These are phyloP conservation scores for Pogonognathellus flavescens DNA, from an alignment of 1,140 invertebrate species.

Conservation along the genomic window DNA sequence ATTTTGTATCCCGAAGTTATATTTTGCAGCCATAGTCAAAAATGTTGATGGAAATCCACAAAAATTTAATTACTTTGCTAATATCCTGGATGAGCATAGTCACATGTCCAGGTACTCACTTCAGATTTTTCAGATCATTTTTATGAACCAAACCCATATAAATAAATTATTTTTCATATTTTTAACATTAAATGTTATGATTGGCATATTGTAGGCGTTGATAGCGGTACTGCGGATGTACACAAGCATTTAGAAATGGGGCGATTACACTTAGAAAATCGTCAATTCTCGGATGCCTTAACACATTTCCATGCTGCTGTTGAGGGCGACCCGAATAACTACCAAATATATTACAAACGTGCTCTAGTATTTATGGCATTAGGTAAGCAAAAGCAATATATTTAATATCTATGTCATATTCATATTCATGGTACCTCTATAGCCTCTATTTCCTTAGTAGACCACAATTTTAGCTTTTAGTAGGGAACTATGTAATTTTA, in stretches of 20 bases:
- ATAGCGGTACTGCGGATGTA: conserved; percentile 77
- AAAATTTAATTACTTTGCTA: conserved; percentile 59
- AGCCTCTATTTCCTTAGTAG: background rate
- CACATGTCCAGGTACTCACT: conserved; percentile 62
- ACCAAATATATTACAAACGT: conserved; percentile 93
- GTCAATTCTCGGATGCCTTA: conserved; percentile 95
- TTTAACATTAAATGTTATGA: background rate
- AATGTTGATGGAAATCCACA: conserved; percentile 46
- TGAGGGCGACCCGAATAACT: conserved; percentile 96
- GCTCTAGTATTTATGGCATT: conserved; percentile 97
- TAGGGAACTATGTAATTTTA: background rate
- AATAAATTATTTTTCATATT: too few relatives aligned
- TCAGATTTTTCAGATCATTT: background rate
- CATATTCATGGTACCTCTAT: too few relatives aligned
- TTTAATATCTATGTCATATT: background rate
- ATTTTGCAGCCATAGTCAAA: background rate
- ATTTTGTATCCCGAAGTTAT: background rate
- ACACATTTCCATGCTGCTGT: conserved; percentile 98
- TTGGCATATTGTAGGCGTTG: conserved; percentile 58
- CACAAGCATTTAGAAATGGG: conserved; percentile 94
- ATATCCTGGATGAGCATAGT: conserved; percentile 64
- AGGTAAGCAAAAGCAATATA: conserved; percentile 72
- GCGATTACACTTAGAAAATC: conserved; percentile 87
- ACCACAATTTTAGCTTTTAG: too few relatives aligned
- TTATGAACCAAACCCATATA: background rate